Percentiles rank a stretch among this genome's conserved stretches.
These are phyloP conservation scores for Callyntrura guangdongensis DNA, from an alignment of 2,888 invertebrate species.

Conservation along the genomic window DNA sequence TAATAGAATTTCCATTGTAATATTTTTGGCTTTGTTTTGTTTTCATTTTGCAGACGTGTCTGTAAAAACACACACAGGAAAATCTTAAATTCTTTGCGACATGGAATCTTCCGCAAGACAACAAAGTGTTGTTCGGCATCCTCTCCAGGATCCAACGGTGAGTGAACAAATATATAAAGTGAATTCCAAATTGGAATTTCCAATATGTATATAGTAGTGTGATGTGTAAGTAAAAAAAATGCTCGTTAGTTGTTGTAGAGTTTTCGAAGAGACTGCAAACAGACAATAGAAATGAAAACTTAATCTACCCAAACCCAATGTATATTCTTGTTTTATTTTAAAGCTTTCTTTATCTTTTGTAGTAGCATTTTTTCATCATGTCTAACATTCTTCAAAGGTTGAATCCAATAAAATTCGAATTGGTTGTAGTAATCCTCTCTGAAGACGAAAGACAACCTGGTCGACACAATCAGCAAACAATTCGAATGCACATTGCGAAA, in stretches of 20 bases:
- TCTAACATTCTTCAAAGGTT: constrained; percentile 8
- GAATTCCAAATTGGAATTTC: too few species aligned
- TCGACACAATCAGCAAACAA: background rate
- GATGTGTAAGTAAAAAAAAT: background rate
- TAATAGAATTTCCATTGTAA: background rate
- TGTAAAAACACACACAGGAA: constrained; percentile 22
- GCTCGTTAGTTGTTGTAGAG: background rate
- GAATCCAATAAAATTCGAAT: background rate
- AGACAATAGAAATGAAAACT: too few species aligned
- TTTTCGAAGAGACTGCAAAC: too few species aligned
- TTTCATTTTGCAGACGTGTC: background rate
- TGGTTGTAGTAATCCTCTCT: background rate
- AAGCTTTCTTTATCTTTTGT: constrained; percentile 1
- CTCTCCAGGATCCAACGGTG: constrained; percentile 61
- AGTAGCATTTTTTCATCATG: background rate
- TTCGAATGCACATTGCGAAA: background rate
- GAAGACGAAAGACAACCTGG: background rate
- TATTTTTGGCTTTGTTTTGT: background rate
- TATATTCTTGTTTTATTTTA: background rate
- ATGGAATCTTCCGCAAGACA: constrained; percentile 49
- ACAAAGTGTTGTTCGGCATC: constrained; percentile 54
- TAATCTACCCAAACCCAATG: too few species aligned
- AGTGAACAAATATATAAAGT: constrained; percentile 22
- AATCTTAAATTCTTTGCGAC: too few species aligned
- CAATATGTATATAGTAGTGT: too few species aligned